Evolutionary conservation across 2,797 vertebrate species (phyloP).

Genomic region (Perodicticus potto): DNA sequence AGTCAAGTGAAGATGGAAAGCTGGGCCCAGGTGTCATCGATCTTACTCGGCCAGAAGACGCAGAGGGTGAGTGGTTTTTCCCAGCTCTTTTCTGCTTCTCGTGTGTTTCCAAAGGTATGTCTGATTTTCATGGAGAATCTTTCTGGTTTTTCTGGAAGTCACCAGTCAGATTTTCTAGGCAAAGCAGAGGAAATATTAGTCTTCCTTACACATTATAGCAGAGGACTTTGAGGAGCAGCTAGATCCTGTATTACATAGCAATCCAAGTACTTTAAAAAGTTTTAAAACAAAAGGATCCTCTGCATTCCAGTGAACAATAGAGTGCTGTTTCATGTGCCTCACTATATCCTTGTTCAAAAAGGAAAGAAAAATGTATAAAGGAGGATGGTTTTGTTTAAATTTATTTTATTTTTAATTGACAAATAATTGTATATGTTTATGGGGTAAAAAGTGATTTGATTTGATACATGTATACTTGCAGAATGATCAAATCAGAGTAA

Average conservation of each 20-base stretch:
- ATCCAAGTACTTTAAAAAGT: neutral
- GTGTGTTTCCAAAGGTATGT: neutral
- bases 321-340: neutral
- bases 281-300: slow-evolving; percentile 27
- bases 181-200: slow-evolving; percentile 43
- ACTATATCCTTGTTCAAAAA: neutral
- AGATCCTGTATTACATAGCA: neutral
- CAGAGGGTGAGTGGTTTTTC: slow-evolving; percentile 93
- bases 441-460: neutral
- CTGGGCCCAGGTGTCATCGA: slow-evolving; percentile 98
- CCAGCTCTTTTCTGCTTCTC: neutral
- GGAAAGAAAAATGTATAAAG: neutral
- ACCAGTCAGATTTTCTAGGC: neutral
- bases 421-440: neutral
- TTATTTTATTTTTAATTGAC: neutral
- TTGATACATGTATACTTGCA: neutral
- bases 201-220: neutral
- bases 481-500: neutral
- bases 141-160: neutral
- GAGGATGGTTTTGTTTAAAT: neutral
- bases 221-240: slow-evolving; percentile 42
- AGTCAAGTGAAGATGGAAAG: slow-evolving; percentile 96
- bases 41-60: slow-evolving; percentile 98
- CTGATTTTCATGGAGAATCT: neutral
- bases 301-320: neutral